Conservation (phyloP, 2,888 invertebrate genomes). For the Gibbula magus region DNA sequence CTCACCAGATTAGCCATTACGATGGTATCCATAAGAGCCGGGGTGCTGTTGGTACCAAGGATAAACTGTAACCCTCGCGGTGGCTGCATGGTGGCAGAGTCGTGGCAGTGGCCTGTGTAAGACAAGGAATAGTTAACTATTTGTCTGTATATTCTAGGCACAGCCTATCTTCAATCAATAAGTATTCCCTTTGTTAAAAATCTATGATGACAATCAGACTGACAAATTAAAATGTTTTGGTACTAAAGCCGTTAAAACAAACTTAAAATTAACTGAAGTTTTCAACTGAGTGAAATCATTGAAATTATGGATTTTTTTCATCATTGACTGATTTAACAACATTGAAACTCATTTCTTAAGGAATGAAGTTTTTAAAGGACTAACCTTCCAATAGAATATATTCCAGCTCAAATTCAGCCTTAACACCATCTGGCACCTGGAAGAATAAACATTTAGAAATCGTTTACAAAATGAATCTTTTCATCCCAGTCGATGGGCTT, state of each 20-base stretch:
- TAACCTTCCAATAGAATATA: conserved; percentile 92
- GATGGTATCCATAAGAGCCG: conserved; percentile 93
- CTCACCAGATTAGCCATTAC: conserved; percentile 97
- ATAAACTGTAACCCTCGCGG: conserved; percentile 98
- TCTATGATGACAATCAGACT: too few species aligned
- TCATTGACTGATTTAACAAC: background rate
- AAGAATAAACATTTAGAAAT: background rate
- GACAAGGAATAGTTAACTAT: background rate
- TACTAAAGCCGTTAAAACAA: too few species aligned
- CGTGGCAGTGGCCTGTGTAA: conserved; percentile 89
- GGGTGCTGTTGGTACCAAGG: conserved; percentile 83
- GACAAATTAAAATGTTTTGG: too few species aligned
- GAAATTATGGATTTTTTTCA: too few species aligned
- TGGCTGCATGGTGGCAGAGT: conserved; percentile 89
- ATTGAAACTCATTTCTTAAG: too few species aligned
- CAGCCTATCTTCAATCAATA: background rate
- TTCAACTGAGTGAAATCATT: too few species aligned
- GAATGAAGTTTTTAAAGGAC: too few species aligned
- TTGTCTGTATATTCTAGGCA: too few species aligned
- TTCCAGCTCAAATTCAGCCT: conserved; percentile 95
- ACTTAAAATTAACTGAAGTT: too few species aligned
- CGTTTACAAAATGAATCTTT: background rate
- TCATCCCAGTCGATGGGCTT: background rate
- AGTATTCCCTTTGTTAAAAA: too few species aligned
- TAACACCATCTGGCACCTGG: conserved; percentile 74